Percentiles rank a stretch among this genome's conserved stretches.
Evolutionary conservation across 1,140 invertebrate genomes (phyloP).

Genomic region (Bombus confusus): DNA sequence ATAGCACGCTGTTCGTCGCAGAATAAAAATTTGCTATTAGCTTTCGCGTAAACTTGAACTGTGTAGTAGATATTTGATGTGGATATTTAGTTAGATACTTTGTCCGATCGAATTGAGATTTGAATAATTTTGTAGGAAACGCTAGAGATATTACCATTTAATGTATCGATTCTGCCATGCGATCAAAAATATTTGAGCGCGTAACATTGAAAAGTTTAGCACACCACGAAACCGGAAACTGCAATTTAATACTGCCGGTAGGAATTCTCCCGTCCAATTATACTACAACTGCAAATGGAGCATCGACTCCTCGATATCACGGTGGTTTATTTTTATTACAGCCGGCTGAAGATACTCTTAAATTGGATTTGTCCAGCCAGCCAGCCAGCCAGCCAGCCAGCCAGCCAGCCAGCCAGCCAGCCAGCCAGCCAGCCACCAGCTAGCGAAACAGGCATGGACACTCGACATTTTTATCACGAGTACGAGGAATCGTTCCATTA

Average conservation of each 20-base stretch:
- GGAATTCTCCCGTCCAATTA: neutral
- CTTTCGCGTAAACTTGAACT: too few species aligned
- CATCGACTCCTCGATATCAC: slow-evolving; percentile 8
- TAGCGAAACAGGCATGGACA: neutral
- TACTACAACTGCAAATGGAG: slow-evolving; percentile 10
- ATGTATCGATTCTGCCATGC: neutral
- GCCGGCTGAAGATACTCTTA: slow-evolving; percentile 11
- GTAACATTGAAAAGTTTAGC: neutral
- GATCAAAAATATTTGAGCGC: neutral
- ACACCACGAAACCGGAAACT: neutral
- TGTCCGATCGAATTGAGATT: too few species aligned
- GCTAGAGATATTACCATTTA: too few species aligned
- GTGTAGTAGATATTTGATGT: too few species aligned
- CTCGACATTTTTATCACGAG: slow-evolving; percentile 9
- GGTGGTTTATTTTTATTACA: slow-evolving; percentile 32
- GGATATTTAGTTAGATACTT: too few species aligned
- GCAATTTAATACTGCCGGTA: neutral
- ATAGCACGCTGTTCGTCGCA: too few species aligned
- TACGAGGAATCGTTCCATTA: neutral
- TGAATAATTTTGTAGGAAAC: too few species aligned
- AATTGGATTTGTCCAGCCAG: slow-evolving; percentile 32
- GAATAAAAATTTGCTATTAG: too few species aligned
- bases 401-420: too few species aligned
- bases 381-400: too few species aligned
- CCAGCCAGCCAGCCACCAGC: too few species aligned